Base-by-base conservation (phyloP, 92 coral and sea anemone genomes). In the Blastomussa wellsi region DNA sequence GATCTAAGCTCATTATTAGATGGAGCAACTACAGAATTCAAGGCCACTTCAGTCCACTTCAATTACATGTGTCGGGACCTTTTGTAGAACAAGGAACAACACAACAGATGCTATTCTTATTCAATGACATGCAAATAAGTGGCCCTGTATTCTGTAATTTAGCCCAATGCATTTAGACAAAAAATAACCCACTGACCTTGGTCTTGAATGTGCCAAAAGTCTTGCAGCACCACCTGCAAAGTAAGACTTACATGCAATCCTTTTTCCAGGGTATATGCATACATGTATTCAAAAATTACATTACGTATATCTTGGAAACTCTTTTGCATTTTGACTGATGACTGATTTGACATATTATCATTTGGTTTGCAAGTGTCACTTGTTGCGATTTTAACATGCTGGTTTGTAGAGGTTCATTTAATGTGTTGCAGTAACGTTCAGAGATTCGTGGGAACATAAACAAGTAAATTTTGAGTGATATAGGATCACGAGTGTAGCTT, bases 211-310 rank as follows among this genome's bases (percentile, higher is more conserved):
- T 44, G 79, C 90, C 9, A 91, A 86, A 28, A 91, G 76, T 52
- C 90, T 84, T 36, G 94, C 81, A 52, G 76, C 80, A 57, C 84
- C 79, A 76, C 90, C 94, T 91, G 17, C 28, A 33, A 66, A 68
- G 76, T 33, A 42, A 76, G 28, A 85, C 32, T 57, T 16, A 35
- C 20, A 22, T 9, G 24, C 26, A 55, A 29, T n/a, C 28, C 28
- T 55, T 55, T 55, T 24, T 55, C 20, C 62, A 55, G 22, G 62
- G 62, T 55, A 55, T 20, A 20, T 8, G 26, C 22, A 8, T 59
- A 26, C 66, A n/a, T n/a, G n/a, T n/a, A n/a, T n/a, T n/a, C n/a
- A n/a, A n/a, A n/a, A n/a, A n/a, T n/a, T n/a, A n/a, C n/a, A n/a
- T n/a, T n/a, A n/a, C n/a, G n/a, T n/a, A n/a, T n/a, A n/a, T 57